These are phyloP conservation scores for Zonitis immaculata DNA, from an alignment of 2,888 invertebrate genomes.

Conservation along the genomic window DNA sequence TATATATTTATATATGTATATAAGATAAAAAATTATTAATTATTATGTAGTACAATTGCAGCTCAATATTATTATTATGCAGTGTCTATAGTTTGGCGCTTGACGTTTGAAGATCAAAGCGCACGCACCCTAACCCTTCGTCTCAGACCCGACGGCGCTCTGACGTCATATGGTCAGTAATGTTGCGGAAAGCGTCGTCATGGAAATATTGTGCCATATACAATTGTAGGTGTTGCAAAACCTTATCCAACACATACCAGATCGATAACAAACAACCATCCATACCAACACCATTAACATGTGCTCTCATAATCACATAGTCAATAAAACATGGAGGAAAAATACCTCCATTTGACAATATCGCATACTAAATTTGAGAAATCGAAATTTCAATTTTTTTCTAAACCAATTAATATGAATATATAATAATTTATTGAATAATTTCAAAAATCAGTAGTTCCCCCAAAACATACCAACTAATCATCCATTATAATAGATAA, in stretches of 20 bases:
- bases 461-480: too few relatives aligned
- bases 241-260: conserved; percentile 24
- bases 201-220: conserved; percentile 41
- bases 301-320: neutral
- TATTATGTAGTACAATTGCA: too few relatives aligned
- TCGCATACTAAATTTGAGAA: too few relatives aligned
- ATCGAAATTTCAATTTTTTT: too few relatives aligned
- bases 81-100: conserved; percentile 30
- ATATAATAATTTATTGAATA: too few relatives aligned
- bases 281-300: conserved; percentile 17
- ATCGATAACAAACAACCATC: conserved; percentile 28
- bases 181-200: conserved; percentile 47
- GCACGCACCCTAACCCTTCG: conserved; percentile 53
- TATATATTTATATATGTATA: too few relatives aligned
- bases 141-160: conserved; percentile 49
- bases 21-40: too few relatives aligned
- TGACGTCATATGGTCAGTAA: conserved; percentile 46
- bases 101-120: conserved; percentile 39
- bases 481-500: too few relatives aligned
- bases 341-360: too few relatives aligned
- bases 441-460: too few relatives aligned
- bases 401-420: too few relatives aligned
- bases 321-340: too few relatives aligned
- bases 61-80: neutral
- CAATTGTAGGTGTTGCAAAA: conserved; percentile 28